These are phyloP conservation scores for Oxycera nigricornis DNA, from an alignment of 2,888 invertebrate genomes.

Conservation along the genomic window DNA sequence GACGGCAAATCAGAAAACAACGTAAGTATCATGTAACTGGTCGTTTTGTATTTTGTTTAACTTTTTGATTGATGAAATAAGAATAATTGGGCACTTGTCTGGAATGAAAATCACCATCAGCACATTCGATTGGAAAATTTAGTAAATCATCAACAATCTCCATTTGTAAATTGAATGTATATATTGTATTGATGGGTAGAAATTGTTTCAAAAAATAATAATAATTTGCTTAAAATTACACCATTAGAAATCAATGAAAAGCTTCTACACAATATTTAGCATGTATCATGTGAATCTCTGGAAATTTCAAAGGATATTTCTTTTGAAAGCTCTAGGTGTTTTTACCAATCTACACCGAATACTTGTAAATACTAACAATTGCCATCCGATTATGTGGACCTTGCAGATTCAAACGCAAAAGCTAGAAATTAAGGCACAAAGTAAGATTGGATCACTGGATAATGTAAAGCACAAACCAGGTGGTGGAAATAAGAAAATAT, in stretches of 20 bases:
- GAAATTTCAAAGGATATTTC: not conserved
- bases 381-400: constrained; percentile 11
- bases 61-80: not conserved
- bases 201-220: not conserved
- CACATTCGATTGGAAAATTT: not conserved
- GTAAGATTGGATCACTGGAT: constrained; percentile 90
- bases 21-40: constrained; percentile 15
- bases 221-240: not conserved
- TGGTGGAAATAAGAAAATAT: constrained; percentile 93
- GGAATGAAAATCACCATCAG: not conserved
- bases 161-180: constrained; percentile 2
- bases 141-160: not conserved
- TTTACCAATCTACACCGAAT: not conserved
- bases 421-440: constrained; percentile 89
- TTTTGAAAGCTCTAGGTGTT: no score
- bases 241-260: not conserved
- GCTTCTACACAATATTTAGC: not conserved
- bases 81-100: constrained; percentile 2
- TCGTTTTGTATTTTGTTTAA: not conserved
- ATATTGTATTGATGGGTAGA: not conserved
- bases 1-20: constrained; percentile 34
- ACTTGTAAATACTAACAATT: constrained; percentile 36
- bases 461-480: constrained; percentile 88
- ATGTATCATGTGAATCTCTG: not conserved
- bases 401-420: constrained; percentile 86